Conservation (phyloP, 2,888 invertebrate genomes). For the Teleogryllus oceanicus region DNA sequence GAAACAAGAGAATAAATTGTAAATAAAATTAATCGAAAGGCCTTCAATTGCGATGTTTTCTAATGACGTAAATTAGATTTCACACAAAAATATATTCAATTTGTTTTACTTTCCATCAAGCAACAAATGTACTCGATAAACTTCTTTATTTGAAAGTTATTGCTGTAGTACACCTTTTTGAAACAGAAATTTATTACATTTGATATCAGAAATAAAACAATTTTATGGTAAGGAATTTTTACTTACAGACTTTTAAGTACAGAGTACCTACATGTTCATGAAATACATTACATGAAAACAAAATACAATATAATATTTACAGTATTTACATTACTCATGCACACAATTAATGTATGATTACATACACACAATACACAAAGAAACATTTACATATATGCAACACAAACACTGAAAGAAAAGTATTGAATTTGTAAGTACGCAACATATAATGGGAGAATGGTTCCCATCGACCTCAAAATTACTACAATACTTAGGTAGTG, state of each 20-base stretch:
- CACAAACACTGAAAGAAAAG: background rate
- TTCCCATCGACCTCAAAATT: background rate
- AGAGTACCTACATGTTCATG: constrained; percentile 1
- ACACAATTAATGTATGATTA: constrained; percentile 2
- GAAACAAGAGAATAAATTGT: too few relatives aligned
- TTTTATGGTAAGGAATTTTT: background rate
- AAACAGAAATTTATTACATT: background rate
- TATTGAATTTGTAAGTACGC: constrained; percentile 1
- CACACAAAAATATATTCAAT: too few relatives aligned
- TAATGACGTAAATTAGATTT: too few relatives aligned
- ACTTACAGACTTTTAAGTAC: constrained; percentile 6
- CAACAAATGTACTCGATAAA: too few relatives aligned
- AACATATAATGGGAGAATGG: background rate
- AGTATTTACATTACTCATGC: constrained; percentile 1
- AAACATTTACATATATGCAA: constrained; percentile 18
- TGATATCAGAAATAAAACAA: background rate
- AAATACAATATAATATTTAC: constrained; percentile 9
- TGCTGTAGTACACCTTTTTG: too few relatives aligned
- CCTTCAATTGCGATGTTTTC: too few relatives aligned
- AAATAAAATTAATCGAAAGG: too few relatives aligned
- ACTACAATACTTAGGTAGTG: background rate
- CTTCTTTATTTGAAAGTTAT: too few relatives aligned
- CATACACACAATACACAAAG: constrained; percentile 9
- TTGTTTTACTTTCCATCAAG: too few relatives aligned
- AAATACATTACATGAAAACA: constrained; percentile 7